A percentile compares a stretch with the other conserved stretches of the same genome.
phyloP scores from a whole-genome alignment of 2,113 vertebrate species.

The Tupaia chinensis region DNA sequence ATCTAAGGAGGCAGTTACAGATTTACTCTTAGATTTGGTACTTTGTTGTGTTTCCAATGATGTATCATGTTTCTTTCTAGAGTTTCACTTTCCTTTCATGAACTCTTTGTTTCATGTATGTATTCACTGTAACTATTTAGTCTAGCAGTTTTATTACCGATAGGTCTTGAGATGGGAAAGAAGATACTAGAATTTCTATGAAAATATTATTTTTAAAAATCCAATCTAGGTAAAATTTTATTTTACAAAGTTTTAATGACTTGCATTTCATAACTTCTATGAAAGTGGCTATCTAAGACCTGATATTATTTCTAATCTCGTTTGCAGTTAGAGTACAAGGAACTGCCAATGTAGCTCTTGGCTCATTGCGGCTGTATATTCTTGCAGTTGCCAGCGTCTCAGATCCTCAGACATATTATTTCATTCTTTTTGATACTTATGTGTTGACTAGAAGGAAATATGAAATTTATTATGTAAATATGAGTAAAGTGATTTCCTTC shows the following conservation, averaged over 20 bases:
- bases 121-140: neutral
- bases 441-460: neutral
- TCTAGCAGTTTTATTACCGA: neutral
- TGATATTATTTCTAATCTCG: neutral
- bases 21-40: neutral
- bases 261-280: neutral
- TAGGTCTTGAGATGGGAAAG: neutral
- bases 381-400: neutral
- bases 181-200: neutral
- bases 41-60: neutral
- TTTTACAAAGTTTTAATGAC: neutral
- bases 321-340: neutral
- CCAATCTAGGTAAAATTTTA: conserved; percentile 27
- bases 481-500: conserved; percentile 40
- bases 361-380: neutral
- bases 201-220: neutral
- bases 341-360: conserved; percentile 17
- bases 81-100: conserved; percentile 18
- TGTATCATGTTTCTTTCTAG: neutral
- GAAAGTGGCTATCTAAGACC: neutral
- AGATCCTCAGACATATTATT: conserved; percentile 9
- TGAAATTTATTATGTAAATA: conserved; percentile 19
- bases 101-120: conserved; percentile 19
- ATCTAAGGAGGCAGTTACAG: no score
- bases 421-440: conserved; percentile 3